These are phyloP conservation scores for Dinoponera quadriceps DNA, from an alignment of 1,140 invertebrate species.

Conservation along the genomic window DNA sequence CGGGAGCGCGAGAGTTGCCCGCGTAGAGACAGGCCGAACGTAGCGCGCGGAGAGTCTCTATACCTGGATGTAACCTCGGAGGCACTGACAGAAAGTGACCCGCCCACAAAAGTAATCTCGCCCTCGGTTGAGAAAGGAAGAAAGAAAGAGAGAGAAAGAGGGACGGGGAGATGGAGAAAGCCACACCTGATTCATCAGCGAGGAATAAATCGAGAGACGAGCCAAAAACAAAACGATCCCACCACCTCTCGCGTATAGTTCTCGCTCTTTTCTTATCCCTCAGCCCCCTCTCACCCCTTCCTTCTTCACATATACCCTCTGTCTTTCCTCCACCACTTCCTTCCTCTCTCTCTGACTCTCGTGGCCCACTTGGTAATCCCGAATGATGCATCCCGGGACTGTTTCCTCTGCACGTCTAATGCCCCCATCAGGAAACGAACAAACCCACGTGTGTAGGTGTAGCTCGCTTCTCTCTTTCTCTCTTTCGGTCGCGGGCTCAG, in stretches of 20 bases:
- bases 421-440: conserved; percentile 59
- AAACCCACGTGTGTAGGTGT: conserved; percentile 61
- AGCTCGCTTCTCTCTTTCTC: conserved; percentile 11
- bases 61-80: conserved; percentile 81
- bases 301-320: conserved; percentile 33
- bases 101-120: conserved; percentile 86
- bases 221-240: conserved; percentile 78
- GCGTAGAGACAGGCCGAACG: conserved; percentile 53
- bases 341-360: conserved; percentile 44
- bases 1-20: conserved; percentile 63
- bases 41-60: conserved; percentile 61
- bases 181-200: conserved; percentile 85
- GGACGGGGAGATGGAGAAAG: conserved; percentile 59
- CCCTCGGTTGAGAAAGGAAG: conserved; percentile 70
- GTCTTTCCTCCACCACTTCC: conserved; percentile 37
- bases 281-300: conserved; percentile 14
- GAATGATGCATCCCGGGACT: conserved; percentile 60
- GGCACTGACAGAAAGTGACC: conserved; percentile 85
- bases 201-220: conserved; percentile 81
- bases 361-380: conserved; percentile 59
- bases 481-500: conserved; percentile 30
- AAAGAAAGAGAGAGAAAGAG: conserved; percentile 39
- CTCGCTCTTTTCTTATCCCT: conserved; percentile 53
- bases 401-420: conserved; percentile 66
- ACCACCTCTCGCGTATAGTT: conserved; percentile 60